Evolutionary conservation across 2,888 invertebrate species (phyloP), one percentile per base, ranked within the genome.

Genomic region (Bimastos eiseni): DNA sequence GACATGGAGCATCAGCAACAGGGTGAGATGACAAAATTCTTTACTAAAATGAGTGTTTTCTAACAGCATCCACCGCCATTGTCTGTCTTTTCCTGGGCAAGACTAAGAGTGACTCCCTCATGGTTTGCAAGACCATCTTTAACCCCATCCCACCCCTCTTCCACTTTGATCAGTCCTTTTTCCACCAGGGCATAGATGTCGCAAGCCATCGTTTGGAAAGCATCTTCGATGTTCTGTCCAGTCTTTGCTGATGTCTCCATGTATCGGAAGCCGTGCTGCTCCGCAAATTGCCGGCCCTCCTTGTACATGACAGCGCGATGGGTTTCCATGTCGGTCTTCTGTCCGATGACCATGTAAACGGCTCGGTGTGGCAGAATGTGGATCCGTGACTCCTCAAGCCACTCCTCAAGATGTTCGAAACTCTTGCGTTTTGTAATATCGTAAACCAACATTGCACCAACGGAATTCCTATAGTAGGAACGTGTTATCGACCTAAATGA

Each of bases 391-490:
- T 99, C 99, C 96, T 97, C 97, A 97, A 99, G 97, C 99, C 99
- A 99, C 89, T 97, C 96, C 0, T 98, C 97, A 95, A 99, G 97
- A 95, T 98, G 98, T 94, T 99, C 98, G 94, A 99, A 99, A 95
- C 98, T 98, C 36, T 94, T 94, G 89, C 96, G 94, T 96, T 95
- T 95, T n/a, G 96, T 95, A 89, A 96, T 96, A 93, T 99, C 99
- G 95, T 98, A 99, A 34, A 99, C 98, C 92, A 99, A 96, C 91
- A 99, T 96, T 37, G 98, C 99, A 91, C 99, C 99, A 89, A 99
- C 99, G 11, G 99, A 98, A 95, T 99, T 99, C 93, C 99, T 97
- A 95, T 99, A 99, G 96, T 99, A 99, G 0, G 98, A 98, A 95
- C 98, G 98, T 84, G 99, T 99, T 93, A 99, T 99, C 90, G 99